Evolutionary conservation across 2,888 invertebrate genomes (phyloP).

Genomic region (Drosophila neonasuta): DNA sequence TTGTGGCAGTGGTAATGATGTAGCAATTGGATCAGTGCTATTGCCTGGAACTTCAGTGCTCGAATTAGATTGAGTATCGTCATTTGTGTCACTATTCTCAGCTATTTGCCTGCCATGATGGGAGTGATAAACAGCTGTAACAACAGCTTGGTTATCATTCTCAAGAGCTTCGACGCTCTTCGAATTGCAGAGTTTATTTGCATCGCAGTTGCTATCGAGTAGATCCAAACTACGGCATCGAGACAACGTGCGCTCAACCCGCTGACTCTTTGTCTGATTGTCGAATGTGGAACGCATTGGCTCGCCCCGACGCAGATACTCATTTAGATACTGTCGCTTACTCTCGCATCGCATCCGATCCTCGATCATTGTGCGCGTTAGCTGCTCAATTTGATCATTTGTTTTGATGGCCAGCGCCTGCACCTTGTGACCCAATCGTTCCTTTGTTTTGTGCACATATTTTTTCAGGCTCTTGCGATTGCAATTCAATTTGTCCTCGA

Average conservation of each 20-base stretch:
- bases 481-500: conserved; percentile 91
- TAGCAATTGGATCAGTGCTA: conserved; percentile 11
- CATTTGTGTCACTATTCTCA: conserved; percentile 53
- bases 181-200: conserved; percentile 79
- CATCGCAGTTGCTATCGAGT: conserved; percentile 81
- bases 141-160: conserved; percentile 70
- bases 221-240: conserved; percentile 89
- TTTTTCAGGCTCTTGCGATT: conserved; percentile 85
- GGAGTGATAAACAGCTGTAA: conserved; percentile 59
- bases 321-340: conserved; percentile 87
- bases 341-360: conserved; percentile 82
- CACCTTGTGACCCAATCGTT: conserved; percentile 90
- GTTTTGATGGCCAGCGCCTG: conserved; percentile 89
- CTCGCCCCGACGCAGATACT: conserved; percentile 87
- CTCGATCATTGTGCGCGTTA: conserved; percentile 83
- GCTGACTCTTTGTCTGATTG: conserved; percentile 81
- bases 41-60: conserved; percentile 19
- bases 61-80: conserved; percentile 46
- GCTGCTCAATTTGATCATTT: conserved; percentile 87
- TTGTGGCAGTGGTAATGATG: conserved; percentile 2
- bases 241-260: conserved; percentile 84
- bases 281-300: conserved; percentile 85
- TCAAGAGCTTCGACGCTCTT: conserved; percentile 83
- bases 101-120: conserved; percentile 31
- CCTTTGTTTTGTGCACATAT: conserved; percentile 89